These are phyloP conservation scores for Lepidonotus clava DNA, from an alignment of 2,888 invertebrate species.

Conservation along the genomic window DNA sequence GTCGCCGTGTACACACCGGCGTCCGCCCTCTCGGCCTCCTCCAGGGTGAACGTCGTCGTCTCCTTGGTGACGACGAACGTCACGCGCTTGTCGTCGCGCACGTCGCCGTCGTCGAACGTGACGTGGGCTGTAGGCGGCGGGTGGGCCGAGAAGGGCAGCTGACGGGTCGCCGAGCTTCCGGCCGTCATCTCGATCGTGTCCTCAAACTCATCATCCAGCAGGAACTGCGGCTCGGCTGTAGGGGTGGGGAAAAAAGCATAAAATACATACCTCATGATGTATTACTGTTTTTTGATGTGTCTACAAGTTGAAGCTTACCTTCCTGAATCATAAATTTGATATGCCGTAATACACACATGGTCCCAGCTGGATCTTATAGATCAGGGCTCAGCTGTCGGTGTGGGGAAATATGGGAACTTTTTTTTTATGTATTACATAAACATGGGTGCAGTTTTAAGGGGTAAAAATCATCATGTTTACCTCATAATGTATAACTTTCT, in stretches of 20 bases:
- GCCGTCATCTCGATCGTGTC: slow-evolving; percentile 65
- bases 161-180: slow-evolving; percentile 63
- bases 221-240: slow-evolving; percentile 64
- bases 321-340: no score
- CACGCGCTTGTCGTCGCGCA: slow-evolving; percentile 61
- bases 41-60: slow-evolving; percentile 58
- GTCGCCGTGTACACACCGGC: slow-evolving; percentile 64
- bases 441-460: no score
- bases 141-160: slow-evolving; percentile 66
- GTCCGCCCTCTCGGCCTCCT: slow-evolving; percentile 62
- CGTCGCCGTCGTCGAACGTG: slow-evolving; percentile 61
- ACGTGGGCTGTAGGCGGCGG: slow-evolving; percentile 63
- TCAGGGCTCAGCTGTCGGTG: no score
- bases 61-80: slow-evolving; percentile 35
- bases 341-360: no score
- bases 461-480: no score
- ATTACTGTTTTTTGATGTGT: no score
- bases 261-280: not conserved
- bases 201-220: slow-evolving; percentile 63
- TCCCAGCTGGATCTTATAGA: no score
- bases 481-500: no score
- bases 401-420: no score
- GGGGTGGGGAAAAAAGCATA: not conserved
- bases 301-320: no score
- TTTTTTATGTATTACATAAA: no score